These are phyloP conservation scores for Tapera naevia DNA, from an alignment of 2,797 vertebrate genomes.

Conservation along the genomic window DNA sequence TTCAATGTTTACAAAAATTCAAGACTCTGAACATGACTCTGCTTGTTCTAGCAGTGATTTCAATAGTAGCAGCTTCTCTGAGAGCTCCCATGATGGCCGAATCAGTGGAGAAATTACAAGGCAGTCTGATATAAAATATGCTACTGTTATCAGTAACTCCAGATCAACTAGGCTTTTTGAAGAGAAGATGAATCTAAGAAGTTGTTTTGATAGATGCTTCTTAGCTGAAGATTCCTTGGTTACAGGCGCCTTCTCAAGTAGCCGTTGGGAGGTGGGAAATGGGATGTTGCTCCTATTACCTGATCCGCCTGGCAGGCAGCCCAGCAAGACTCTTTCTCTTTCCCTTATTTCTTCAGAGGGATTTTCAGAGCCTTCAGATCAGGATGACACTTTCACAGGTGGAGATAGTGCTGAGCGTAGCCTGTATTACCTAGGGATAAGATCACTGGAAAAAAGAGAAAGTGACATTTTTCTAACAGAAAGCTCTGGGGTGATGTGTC, in stretches of 20 bases:
- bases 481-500: not conserved
- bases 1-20: not conserved
- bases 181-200: conserved; percentile 58
- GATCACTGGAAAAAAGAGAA: conserved; percentile 64
- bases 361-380: conserved; percentile 83
- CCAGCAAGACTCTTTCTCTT: conserved; percentile 28
- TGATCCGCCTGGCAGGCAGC: conserved; percentile 45
- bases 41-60: conserved; percentile 40
- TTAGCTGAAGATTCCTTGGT: conserved; percentile 71
- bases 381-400: conserved; percentile 67
- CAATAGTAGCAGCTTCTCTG: conserved; percentile 32
- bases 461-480: conserved; percentile 63
- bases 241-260: conserved; percentile 74
- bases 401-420: conserved; percentile 58
- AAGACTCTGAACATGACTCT: conserved; percentile 35
- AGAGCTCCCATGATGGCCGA: not conserved
- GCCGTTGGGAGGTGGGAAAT: conserved; percentile 80
- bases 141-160: conserved; percentile 74
- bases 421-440: conserved; percentile 81
- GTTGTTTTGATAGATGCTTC: conserved; percentile 79
- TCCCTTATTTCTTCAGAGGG: conserved; percentile 83
- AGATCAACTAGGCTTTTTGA: conserved; percentile 50
- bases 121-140: conserved; percentile 82
- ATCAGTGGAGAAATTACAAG: conserved; percentile 28
- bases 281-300: conserved; percentile 63